Evolutionary conservation across 2,113 vertebrate genomes (phyloP).

Genomic region (Gallinago undulata): DNA sequence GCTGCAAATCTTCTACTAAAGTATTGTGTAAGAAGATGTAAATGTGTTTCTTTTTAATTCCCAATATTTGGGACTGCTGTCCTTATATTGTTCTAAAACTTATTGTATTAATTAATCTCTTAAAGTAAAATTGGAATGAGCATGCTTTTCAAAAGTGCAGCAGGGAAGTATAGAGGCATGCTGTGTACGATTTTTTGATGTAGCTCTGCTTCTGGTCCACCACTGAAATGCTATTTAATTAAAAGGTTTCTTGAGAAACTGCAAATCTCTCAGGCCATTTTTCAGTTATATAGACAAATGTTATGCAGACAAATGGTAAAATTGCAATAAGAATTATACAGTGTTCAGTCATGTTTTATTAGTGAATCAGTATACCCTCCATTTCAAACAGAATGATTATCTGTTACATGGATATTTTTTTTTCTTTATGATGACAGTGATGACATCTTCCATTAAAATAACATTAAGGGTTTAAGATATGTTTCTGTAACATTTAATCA

Average conservation of each 20-base stretch:
- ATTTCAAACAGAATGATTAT: not conserved
- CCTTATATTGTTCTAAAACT: not conserved
- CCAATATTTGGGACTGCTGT: not conserved
- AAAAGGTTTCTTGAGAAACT: not conserved
- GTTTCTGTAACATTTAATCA: not conserved
- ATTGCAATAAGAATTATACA: not conserved
- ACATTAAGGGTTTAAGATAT: not conserved
- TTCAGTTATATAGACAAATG: not conserved
- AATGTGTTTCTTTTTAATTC: not conserved
- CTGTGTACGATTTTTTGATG: not conserved
- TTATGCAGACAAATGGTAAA: not conserved
- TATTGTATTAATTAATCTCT: not conserved
- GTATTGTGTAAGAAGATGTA: not conserved
- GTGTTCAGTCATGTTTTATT: not conserved
- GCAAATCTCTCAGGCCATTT: not conserved
- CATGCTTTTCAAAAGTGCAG: not conserved
- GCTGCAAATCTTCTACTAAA: not conserved
- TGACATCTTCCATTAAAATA: not conserved
- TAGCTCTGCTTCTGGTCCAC: not conserved
- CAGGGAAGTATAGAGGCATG: not conserved
- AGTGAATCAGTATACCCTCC: not conserved
- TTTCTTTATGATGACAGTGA: not conserved
- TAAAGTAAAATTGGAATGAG: not conserved
- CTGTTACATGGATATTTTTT: not conserved
- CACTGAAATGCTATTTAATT: not conserved